A percentile compares a stretch with the other conserved stretches of the same genome.
Conservation (phyloP, 2,797 vertebrate species). For the Rhyacichthys aspro region DNA sequence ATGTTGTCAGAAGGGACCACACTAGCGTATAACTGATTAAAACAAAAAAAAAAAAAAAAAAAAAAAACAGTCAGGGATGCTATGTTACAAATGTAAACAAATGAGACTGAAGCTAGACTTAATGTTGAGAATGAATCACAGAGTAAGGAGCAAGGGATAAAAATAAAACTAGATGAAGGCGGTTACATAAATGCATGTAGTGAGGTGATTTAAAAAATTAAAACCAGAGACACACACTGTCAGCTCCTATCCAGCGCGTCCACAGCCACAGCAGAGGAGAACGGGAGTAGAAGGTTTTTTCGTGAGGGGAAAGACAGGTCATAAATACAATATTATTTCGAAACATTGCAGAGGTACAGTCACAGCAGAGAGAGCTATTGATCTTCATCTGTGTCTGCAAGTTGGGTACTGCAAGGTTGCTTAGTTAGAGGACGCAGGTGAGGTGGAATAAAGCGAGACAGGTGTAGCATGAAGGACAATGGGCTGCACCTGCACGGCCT, state of each 20-base stretch:
- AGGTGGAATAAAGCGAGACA: constrained; percentile 46
- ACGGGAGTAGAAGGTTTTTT: constrained; percentile 3
- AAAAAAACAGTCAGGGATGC: too few species aligned
- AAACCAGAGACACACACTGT: constrained; percentile 71
- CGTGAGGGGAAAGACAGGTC: neutral
- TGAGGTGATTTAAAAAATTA: constrained; percentile 81
- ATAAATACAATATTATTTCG: constrained; percentile 3
- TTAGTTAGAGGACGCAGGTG: constrained; percentile 54
- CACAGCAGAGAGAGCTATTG: neutral
- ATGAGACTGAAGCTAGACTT: constrained; percentile 18
- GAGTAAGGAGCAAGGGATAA: constrained; percentile 57
- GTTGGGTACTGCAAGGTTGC: constrained; percentile 52
- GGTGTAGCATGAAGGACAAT: constrained; percentile 20
- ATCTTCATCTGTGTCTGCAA: constrained; percentile 22
- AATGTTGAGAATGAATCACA: constrained; percentile 18
- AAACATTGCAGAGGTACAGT: neutral
- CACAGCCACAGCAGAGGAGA: constrained; percentile 26
- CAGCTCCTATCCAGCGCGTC: constrained; percentile 56
- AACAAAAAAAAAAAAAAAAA: too few species aligned
- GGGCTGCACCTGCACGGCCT: neutral
- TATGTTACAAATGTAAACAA: neutral
- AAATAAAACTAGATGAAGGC: constrained; percentile 72
- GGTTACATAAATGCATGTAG: constrained; percentile 77
- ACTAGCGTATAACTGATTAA: too few species aligned
- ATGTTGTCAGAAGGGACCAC: too few species aligned